phyloP scores from a whole-genome alignment of 92 coral and sea anemone genomes.

The Porites rus region DNA sequence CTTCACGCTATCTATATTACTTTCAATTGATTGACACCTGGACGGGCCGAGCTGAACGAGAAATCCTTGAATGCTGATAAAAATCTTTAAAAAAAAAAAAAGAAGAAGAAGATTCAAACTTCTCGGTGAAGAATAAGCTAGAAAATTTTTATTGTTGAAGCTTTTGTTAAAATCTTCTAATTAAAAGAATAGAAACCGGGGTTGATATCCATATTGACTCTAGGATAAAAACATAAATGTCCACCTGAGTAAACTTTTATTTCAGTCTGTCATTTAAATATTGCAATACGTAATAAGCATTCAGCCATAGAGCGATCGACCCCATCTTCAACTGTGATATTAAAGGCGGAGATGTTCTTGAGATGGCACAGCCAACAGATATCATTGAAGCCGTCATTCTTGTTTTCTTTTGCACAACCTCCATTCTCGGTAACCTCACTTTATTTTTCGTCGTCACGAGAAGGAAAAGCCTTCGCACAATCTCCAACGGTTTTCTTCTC shows the following conservation, averaged over 20 bases:
- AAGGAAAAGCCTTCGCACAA: conserved; percentile 59
- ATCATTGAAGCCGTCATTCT: conserved; percentile 63
- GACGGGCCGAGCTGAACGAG: too few species aligned
- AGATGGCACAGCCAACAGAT: conserved; percentile 11
- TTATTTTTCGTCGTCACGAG: conserved; percentile 63
- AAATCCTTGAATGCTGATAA: too few species aligned
- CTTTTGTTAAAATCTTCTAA: background rate
- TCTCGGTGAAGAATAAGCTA: too few species aligned
- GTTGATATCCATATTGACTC: background rate
- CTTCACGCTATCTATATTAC: too few species aligned
- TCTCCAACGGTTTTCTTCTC: conserved; percentile 74
- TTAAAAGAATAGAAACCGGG: background rate
- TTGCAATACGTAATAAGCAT: background rate
- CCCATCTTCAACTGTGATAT: background rate
- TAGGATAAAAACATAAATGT: background rate
- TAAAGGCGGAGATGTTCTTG: background rate
- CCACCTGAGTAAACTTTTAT: conserved; percentile 19
- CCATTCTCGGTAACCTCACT: conserved; percentile 65
- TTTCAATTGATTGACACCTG: too few species aligned
- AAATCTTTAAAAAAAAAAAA: too few species aligned
- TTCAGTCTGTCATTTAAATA: conserved; percentile 9
- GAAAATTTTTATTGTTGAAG: too few species aligned
- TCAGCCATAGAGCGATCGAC: background rate
- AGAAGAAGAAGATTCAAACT: too few species aligned
- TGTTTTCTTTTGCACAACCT: conserved; percentile 56